Conservation (phyloP, 2,113 vertebrate genomes). For the Lonchura striata region DNA sequence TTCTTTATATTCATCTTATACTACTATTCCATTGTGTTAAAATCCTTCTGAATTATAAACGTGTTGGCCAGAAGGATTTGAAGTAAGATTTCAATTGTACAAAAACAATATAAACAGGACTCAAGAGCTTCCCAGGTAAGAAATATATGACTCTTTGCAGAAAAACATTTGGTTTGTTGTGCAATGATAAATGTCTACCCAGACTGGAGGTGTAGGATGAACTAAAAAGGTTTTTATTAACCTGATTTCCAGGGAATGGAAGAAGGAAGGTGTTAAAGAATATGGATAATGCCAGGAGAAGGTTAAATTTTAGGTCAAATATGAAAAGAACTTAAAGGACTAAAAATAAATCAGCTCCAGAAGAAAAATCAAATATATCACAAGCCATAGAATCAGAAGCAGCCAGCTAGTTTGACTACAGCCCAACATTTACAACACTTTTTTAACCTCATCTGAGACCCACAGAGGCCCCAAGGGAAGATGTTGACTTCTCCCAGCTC, state of each 20-base stretch:
- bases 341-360: not conserved
- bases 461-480: not conserved
- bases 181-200: not conserved
- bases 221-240: not conserved
- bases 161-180: not conserved
- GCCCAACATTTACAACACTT: not conserved
- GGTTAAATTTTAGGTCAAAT: not conserved
- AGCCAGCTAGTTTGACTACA: not conserved
- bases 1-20: not conserved
- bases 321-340: not conserved
- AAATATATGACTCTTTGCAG: not conserved
- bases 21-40: not conserved
- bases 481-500: constrained; percentile 45
- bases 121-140: not conserved
- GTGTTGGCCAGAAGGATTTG: not conserved
- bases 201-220: not conserved
- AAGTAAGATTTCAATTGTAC: not conserved
- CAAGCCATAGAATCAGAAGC: not conserved
- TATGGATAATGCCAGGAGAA: not conserved
- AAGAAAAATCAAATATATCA: not conserved
- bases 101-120: not conserved
- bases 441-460: constrained; percentile 34
- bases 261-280: not conserved
- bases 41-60: not conserved
- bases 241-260: not conserved